Evolutionary conservation across 2,797 vertebrate species (phyloP), one percentile per base, ranked within the genome.

Genomic region (Anguilla anguilla): DNA sequence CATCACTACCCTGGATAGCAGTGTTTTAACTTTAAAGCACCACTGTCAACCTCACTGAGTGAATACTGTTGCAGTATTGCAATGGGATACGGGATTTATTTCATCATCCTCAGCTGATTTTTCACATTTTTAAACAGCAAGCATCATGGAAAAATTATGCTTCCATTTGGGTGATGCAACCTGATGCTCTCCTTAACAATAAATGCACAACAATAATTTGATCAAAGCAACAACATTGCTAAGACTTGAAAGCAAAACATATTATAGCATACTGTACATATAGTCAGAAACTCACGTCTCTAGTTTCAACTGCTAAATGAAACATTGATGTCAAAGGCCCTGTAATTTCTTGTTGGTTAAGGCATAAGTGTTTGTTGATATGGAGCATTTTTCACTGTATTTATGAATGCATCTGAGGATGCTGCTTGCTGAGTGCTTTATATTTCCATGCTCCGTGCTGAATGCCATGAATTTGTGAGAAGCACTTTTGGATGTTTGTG

Each of bases 381-480:
- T 19, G 43, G 2, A 82, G 43, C 43, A 25, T 25, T 82, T 79
- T 82, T 46, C 9, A 9, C 46, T 31, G 25, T 82, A 82, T 82
- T 82, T 49, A 82, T n/a, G 43, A 82, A 51, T 51, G 79, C 79
- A 22, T 82, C 46, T 6, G 79, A 82, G 79, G 19, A 49, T n/a
- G 43, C 79, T 11, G 46, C 43, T 82, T 10, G 43, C 79, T 82
- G 79, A 46, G 25, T 51, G 43, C 5, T 51, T 51, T 81, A 46
- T 51, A 49, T 82, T 82, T 51, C 79, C 43, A 49, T 25, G 43
- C 46, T 49, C 43, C 13, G 43, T 6, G 19, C 79, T 82, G 79
- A 82, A 82, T 25, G 79, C n/a, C 22, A 46, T 49, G 79, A 51
- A n/a, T 82, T 82, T 82, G 43, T 82, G 79, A 82, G 43, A 82